These are phyloP conservation scores for Porites lobata DNA, from an alignment of 92 coral and sea anemone genomes.

Conservation along the genomic window DNA sequence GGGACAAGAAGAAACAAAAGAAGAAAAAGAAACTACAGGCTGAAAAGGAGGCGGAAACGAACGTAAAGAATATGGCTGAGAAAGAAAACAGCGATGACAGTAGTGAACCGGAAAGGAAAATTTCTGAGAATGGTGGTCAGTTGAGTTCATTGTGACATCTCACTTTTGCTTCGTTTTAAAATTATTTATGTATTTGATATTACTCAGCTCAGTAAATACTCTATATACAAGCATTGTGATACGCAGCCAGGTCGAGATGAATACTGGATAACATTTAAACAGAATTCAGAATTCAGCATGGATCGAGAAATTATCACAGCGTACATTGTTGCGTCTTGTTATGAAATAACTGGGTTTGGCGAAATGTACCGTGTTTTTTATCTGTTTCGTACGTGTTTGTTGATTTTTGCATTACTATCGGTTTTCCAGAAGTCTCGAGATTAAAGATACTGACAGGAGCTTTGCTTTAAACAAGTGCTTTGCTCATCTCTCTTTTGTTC, in stretches of 20 bases:
- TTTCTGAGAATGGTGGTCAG: constrained; percentile 57
- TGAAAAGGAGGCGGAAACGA: constrained; percentile 68
- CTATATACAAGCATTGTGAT: too few species aligned
- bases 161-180: too few species aligned
- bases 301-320: too few species aligned
- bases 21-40: constrained; percentile 84
- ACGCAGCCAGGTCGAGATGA: too few species aligned
- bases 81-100: constrained; percentile 73
- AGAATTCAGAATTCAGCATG: too few species aligned
- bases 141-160: background rate
- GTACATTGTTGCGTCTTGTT: too few species aligned
- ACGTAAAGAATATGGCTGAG: constrained; percentile 68
- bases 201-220: background rate
- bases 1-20: constrained; percentile 98
- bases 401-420: background rate
- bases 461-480: too few species aligned
- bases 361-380: background rate
- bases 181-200: background rate
- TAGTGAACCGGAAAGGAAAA: constrained; percentile 65
- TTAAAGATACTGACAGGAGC: too few species aligned
- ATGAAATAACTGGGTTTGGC: too few species aligned
- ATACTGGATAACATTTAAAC: too few species aligned
- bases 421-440: too few species aligned
- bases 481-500: too few species aligned
- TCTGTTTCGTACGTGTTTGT: background rate